Evolutionary conservation across 2,888 invertebrate species (phyloP), one percentile per base, ranked within the genome.

Genomic region (Atherix ibis): DNA sequence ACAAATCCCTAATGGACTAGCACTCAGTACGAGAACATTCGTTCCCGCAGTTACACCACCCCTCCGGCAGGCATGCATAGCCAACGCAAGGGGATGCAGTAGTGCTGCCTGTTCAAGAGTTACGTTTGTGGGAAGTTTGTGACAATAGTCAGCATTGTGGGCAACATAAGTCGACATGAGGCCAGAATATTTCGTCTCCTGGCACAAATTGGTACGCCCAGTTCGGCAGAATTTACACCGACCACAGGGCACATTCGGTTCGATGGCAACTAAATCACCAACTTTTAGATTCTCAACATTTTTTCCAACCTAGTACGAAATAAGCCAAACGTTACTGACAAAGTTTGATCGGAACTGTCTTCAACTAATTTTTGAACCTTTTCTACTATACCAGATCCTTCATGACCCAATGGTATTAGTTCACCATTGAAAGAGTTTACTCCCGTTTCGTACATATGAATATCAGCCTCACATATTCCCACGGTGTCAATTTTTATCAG

Each of bases 391-490:
- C 84, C 85, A 1, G 82, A 70, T 1, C 91, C 80, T 62, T 95
- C 95, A 52, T 97, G 94, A 0, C 94, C 94, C 50, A 94, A 74
- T 14, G 91, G 73, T 18, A 54, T 48, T 2, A 25, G 6, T 18
- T 35, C 25, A 17, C 13, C 19, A 10, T 22, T 10, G 22, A 8
- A 10, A 22, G 6, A 22, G 10, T 8, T 22, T 4, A 18, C 18
- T 2, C 54, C 52, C 15, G 49, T 53, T 38, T 57, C 55, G 27
- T 45, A 57, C 80, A 94, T 87, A 60, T 91, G 88, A 9, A 95
- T 82, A 58, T 95, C 94, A 0, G 82, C 81, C 3, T 92, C 94
- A 55, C 94, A 92, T 46, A 95, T 87, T 10, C 92, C 94, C 32
- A 94, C 85, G 37, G 79, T 76, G 50, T 76, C 77, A 73, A 92